Percentiles rank a stretch among this genome's conserved stretches.
Evolutionary conservation across 2,113 vertebrate species (phyloP).

Genomic region (Dascyllus trimaculatus): DNA sequence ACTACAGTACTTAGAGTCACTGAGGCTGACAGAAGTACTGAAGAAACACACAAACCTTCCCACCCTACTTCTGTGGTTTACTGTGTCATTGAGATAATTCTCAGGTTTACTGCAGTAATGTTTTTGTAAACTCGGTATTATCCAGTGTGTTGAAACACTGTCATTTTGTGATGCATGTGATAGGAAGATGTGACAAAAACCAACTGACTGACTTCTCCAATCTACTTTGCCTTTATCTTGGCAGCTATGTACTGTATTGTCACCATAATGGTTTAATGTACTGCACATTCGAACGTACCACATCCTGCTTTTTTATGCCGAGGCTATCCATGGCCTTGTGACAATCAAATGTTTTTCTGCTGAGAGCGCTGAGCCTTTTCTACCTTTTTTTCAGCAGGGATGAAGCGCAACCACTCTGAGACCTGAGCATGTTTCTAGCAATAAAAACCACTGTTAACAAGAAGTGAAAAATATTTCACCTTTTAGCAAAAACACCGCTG

Average conservation of each 20-base stretch:
- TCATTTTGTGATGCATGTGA: constrained; percentile 19
- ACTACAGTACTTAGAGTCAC: constrained; percentile 42
- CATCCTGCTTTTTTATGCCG: neutral
- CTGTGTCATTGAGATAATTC: neutral
- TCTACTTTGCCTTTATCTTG: neutral
- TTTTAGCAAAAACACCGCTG: constrained; percentile 20
- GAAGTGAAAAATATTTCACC: constrained; percentile 23
- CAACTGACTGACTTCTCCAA: neutral
- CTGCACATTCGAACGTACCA: neutral
- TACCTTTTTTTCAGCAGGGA: neutral
- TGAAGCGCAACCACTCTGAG: neutral
- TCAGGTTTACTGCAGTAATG: neutral
- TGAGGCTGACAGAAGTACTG: constrained; percentile 36
- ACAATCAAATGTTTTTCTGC: neutral
- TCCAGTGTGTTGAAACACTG: constrained; percentile 40
- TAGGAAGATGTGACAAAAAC: constrained; percentile 26
- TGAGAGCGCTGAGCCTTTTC: neutral
- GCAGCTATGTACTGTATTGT: neutral
- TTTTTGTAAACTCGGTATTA: neutral
- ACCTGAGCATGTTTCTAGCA: constrained; percentile 16
- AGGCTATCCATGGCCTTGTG: neutral
- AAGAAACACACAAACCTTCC: constrained; percentile 14
- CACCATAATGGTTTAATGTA: neutral
- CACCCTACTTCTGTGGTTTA: constrained; percentile 2
- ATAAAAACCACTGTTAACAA: constrained; percentile 22